These are phyloP conservation scores for Formica selysi DNA, from an alignment of 1,140 invertebrate genomes.

Conservation along the genomic window DNA sequence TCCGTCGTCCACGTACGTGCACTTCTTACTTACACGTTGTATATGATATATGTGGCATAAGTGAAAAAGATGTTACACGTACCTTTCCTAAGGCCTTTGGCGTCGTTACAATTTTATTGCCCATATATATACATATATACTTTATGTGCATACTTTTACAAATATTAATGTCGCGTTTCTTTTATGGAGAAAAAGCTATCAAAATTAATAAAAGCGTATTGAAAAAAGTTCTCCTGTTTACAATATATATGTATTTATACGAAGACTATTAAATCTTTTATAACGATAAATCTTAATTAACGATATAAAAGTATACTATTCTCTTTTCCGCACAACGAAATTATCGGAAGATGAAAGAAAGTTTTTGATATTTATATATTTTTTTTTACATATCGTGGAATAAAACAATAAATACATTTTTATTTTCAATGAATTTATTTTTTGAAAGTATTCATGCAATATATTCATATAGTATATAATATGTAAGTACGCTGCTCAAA, in stretches of 20 bases:
- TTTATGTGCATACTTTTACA: not conserved
- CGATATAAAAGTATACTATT: not conserved
- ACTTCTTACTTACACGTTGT: conserved; percentile 48
- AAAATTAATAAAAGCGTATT: too few species aligned
- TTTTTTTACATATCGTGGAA: not conserved
- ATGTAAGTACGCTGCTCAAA: conserved; percentile 12
- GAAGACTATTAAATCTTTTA: not conserved
- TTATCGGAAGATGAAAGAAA: not conserved
- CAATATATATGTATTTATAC: not conserved
- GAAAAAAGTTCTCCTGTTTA: too few species aligned
- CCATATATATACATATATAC: not conserved
- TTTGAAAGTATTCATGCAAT: not conserved
- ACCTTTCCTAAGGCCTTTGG: not conserved
- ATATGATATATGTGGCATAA: conserved; percentile 47
- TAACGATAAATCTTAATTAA: not conserved
- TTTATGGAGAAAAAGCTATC: too few species aligned
- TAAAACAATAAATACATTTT: not conserved
- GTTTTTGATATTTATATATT: not conserved
- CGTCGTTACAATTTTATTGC: conserved; percentile 44
- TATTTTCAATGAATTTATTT: conserved; percentile 37
- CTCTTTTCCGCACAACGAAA: not conserved
- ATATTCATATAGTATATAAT: not conserved
- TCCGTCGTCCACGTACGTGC: conserved; percentile 56
- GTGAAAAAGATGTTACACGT: conserved; percentile 22
- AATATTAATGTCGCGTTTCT: too few species aligned